phyloP scores from a whole-genome alignment of 2,888 invertebrate genomes.

The Scaptodrosophila latifasciaeformis region DNA sequence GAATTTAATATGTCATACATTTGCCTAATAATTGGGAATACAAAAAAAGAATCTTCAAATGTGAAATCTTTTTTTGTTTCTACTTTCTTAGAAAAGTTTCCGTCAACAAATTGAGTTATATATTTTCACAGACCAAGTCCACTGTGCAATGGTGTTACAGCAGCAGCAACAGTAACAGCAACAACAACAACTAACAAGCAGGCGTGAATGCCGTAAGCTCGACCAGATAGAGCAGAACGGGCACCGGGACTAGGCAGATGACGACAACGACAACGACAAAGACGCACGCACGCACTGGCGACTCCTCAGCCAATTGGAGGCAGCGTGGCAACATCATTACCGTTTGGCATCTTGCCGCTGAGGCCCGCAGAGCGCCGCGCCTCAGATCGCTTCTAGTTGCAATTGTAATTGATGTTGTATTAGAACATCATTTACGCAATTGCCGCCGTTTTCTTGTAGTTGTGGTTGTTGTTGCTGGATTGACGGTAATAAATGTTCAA shows the following conservation, averaged over 20 bases:
- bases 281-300: neutral
- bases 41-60: too few species aligned
- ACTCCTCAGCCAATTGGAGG: constrained; percentile 33
- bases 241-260: neutral
- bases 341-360: constrained; percentile 36
- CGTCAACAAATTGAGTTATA: too few species aligned
- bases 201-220: constrained; percentile 64
- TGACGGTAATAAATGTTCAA: constrained; percentile 25
- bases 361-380: too few species aligned
- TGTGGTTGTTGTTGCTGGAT: constrained; percentile 47
- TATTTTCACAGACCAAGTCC: too few species aligned
- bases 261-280: constrained; percentile 2
- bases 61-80: too few species aligned
- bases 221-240: constrained; percentile 7
- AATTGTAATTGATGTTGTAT: constrained; percentile 69
- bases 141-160: too few species aligned
- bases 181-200: constrained; percentile 25
- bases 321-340: constrained; percentile 48
- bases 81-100: too few species aligned
- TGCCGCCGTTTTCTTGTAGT: constrained; percentile 42
- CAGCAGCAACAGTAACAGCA: constrained; percentile 12
- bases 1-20: too few species aligned
- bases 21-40: too few species aligned
- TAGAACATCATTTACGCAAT: constrained; percentile 67
- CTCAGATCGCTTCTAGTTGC: too few species aligned